phyloP scores from a whole-genome alignment of 92 coral and sea anemone genomes.

The Zoanthus solanderi region DNA sequence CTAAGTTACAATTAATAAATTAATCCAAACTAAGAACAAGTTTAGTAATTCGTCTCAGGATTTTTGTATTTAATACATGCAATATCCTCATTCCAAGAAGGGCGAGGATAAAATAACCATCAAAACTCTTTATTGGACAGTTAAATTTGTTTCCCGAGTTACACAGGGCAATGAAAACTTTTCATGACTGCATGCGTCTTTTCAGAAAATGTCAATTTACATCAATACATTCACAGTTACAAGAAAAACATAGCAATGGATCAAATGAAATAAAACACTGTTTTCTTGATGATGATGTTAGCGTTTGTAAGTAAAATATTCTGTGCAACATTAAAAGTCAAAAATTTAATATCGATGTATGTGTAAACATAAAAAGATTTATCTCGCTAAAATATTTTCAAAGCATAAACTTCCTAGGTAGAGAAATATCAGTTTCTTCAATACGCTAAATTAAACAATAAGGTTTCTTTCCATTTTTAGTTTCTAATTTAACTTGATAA shows the following conservation, averaged over 20 bases:
- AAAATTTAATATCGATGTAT: conserved; percentile 16
- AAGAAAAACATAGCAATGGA: conserved; percentile 22
- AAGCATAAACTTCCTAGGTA: neutral
- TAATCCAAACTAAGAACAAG: neutral
- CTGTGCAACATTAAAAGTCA: conserved; percentile 25
- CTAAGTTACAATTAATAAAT: conserved; percentile 18
- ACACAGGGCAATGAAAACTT: neutral
- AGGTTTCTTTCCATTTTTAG: neutral
- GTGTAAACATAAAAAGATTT: conserved; percentile 30
- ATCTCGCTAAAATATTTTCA: conserved; percentile 23
- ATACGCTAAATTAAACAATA: conserved; percentile 2
- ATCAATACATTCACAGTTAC: conserved; percentile 2
- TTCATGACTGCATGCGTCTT: neutral
- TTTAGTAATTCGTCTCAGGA: neutral
- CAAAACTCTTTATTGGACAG: neutral
- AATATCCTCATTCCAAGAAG: neutral
- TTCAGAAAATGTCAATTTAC: neutral
- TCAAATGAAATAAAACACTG: neutral
- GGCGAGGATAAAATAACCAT: neutral
- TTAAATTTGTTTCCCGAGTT: neutral
- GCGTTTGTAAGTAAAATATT: neutral
- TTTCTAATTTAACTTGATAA: neutral
- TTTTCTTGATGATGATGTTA: neutral
- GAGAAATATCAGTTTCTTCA: neutral
- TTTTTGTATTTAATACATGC: neutral